These are phyloP conservation scores for Whitmania pigra DNA, from an alignment of 1,140 invertebrate genomes.

Conservation along the genomic window DNA sequence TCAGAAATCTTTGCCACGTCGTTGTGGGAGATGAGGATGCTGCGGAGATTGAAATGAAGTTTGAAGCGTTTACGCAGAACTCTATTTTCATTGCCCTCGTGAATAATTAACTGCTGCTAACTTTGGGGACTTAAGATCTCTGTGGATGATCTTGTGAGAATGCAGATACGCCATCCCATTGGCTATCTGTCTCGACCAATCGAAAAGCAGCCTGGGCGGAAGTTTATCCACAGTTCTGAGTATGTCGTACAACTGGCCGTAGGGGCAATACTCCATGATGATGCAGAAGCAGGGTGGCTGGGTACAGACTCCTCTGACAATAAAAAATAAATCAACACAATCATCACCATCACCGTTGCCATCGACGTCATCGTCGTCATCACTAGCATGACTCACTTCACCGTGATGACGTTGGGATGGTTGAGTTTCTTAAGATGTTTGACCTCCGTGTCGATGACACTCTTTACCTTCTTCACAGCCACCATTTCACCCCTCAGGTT, in stretches of 20 bases:
- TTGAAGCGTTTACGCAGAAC: neutral
- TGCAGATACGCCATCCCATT: constrained; percentile 92
- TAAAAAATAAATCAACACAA: constrained; percentile 28
- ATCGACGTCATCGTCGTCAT: too few relatives aligned
- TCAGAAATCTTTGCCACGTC: constrained; percentile 91
- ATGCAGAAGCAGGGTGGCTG: constrained; percentile 86
- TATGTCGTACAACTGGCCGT: constrained; percentile 81
- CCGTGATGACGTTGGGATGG: constrained; percentile 90
- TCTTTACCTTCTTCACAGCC: constrained; percentile 91
- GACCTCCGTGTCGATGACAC: constrained; percentile 85
- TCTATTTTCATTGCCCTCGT: neutral
- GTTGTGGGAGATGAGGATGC: constrained; percentile 78
- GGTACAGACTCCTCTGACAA: constrained; percentile 80
- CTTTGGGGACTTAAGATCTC: constrained; percentile 68
- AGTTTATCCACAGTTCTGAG: constrained; percentile 65
- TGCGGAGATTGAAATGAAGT: constrained; percentile 36
- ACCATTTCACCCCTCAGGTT: constrained; percentile 55
- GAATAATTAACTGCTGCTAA: constrained; percentile 45
- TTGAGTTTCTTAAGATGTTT: constrained; percentile 82
- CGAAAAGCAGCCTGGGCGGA: constrained; percentile 66
- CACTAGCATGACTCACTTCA: constrained; percentile 53
- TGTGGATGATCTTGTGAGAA: constrained; percentile 87
- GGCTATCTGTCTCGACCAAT: constrained; percentile 90
- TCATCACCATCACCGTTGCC: too few relatives aligned
- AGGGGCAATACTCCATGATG: constrained; percentile 94